Conservation (phyloP, 2,113 vertebrate species). For the Microcebus tavaratra region DNA sequence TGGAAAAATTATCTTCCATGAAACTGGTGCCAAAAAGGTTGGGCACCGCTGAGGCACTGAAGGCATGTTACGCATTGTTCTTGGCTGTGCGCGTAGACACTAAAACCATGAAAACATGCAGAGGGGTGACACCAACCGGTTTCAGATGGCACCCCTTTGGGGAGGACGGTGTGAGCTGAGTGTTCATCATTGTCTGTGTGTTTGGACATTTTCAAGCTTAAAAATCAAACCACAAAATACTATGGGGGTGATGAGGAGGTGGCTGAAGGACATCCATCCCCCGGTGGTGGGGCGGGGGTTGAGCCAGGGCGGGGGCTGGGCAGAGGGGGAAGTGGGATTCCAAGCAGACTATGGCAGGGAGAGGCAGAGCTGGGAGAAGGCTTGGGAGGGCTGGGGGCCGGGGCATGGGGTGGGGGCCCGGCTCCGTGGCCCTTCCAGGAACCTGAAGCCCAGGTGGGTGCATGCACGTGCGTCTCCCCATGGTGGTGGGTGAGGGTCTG, state of each 20-base stretch:
- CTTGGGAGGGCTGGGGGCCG: neutral
- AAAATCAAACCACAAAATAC: neutral
- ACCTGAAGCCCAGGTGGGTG: neutral
- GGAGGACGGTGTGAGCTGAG: neutral
- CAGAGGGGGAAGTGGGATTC: neutral
- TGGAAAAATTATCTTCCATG: too few relatives aligned
- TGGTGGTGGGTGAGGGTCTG: neutral
- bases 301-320: neutral
- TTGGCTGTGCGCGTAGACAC: neutral
- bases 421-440: neutral
- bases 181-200: neutral
- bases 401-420: neutral
- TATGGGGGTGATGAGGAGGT: neutral
- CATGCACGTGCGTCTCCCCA: fast-evolving
- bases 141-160: neutral
- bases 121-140: neutral
- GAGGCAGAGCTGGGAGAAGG: neutral
- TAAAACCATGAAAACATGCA: neutral
- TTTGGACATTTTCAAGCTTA: neutral
- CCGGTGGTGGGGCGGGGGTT: neutral
- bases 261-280: neutral
- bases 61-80: fast-evolving
- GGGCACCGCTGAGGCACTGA: too few relatives aligned
- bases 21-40: too few relatives aligned
- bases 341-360: neutral